Evolutionary conservation across 2,797 vertebrate genomes (phyloP), one percentile per base, ranked within the genome.

Genomic region (Argyrosomus regius): DNA sequence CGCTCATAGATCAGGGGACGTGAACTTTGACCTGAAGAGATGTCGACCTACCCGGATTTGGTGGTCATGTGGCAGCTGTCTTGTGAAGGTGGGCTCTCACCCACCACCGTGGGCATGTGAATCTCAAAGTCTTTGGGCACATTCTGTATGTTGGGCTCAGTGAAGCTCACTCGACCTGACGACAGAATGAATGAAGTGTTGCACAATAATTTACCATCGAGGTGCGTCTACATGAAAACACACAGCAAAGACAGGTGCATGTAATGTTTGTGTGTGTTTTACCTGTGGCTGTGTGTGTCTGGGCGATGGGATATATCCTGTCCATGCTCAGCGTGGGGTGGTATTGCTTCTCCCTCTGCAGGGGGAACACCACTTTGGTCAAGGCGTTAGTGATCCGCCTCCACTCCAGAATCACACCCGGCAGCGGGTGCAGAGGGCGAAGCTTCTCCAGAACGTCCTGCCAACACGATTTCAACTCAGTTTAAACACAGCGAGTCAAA

Each of bases 121-220:
- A 99, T 99, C 91, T 99, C 97, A 96, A 99, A 99, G 91, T 99
- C 97, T 95, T 97, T 98, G 52, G 98, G 98, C 28, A 99, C 96
- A 2, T 97, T 99, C 93, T 99, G 98, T 89, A 99, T 96, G 91
- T 99, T 99, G 76, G 98, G 98, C 82, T 99, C 98, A 31, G 78
- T 96, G 88, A 99, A 99, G 87, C 96, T 97, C 82, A 99, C 95
- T 78, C 98, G 94, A 59, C 98, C 98, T 99, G 60, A 66, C 11
- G 77, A 59, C n/a, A 80, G 28, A 81, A 84, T 26, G 13, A 75
- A 35, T 8, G 35, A 35, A 35, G 35, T 1, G n/a, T 4, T 61
- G 1, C 14, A 31, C 13, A 46, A 3, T 8, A 8, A 4, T 49
- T 17, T 14, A 53, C 7, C 0, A 54, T 72, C 10, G 54, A 60